phyloP scores from a whole-genome alignment of 2,113 vertebrate species.

The Salminus brasiliensis region DNA sequence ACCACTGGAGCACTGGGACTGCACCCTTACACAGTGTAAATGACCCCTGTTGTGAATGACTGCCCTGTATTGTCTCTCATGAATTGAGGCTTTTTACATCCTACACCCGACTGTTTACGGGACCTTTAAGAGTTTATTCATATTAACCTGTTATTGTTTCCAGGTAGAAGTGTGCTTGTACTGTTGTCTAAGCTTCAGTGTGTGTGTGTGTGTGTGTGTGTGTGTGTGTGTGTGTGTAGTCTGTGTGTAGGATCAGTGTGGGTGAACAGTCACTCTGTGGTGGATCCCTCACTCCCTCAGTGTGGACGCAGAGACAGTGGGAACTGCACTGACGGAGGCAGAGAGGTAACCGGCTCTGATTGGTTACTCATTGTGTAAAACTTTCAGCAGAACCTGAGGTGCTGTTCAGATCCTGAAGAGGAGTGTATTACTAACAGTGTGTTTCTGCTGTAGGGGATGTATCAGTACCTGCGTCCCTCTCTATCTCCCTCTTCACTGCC shows the following conservation, averaged over 20 bases:
- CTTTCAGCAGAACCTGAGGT: too few relatives aligned
- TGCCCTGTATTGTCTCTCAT: too few relatives aligned
- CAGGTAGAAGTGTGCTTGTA: neutral
- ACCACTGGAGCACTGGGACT: too few relatives aligned
- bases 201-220: neutral
- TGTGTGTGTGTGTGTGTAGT: constrained; percentile 61
- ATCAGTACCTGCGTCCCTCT: constrained; percentile 77
- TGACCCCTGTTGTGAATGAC: too few relatives aligned
- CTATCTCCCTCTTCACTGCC: constrained; percentile 40
- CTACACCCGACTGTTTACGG: too few relatives aligned
- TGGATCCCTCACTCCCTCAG: constrained; percentile 78
- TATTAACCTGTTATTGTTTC: too few relatives aligned
- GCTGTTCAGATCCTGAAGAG: too few relatives aligned
- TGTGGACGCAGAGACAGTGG: constrained; percentile 84
- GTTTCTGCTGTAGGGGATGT: constrained; percentile 76
- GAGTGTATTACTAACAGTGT: neutral
- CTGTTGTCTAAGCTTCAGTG: neutral
- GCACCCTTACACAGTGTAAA: too few relatives aligned
- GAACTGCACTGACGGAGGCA: constrained; percentile 82
- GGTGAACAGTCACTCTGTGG: constrained; percentile 83
- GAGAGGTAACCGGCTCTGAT: constrained; percentile 72
- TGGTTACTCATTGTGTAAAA: neutral
- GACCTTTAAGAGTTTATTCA: too few relatives aligned
- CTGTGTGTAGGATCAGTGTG: constrained; percentile 82
- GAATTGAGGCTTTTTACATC: too few relatives aligned